These are phyloP conservation scores for Ammospiza caudacuta DNA, from an alignment of 2,113 vertebrate genomes.

Conservation along the genomic window DNA sequence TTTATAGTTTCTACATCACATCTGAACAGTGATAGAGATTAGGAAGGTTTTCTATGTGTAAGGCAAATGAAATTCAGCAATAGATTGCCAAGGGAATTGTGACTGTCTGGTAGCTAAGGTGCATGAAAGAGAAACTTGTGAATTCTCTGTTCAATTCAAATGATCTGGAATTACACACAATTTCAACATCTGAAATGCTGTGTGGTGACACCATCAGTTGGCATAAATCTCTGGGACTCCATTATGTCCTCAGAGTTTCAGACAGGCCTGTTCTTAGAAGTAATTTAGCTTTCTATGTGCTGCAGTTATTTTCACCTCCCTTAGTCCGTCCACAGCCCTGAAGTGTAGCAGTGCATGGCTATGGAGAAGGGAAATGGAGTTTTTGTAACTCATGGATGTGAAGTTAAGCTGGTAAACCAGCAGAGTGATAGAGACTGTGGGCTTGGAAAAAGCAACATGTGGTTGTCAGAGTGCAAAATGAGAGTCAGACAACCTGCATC, in stretches of 20 bases:
- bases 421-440: background rate
- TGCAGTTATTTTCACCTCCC: background rate
- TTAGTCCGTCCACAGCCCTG: background rate
- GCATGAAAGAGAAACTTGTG: background rate
- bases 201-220: background rate
- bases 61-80: background rate
- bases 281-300: background rate
- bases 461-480: background rate
- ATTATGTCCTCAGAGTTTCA: background rate
- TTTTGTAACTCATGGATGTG: background rate
- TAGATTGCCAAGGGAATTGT: background rate
- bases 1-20: fast-evolving
- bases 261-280: background rate
- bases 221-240: background rate
- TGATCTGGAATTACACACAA: background rate
- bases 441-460: background rate
- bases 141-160: background rate
- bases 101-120: background rate
- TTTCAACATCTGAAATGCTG: background rate
- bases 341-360: fast-evolving
- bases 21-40: background rate
- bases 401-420: background rate
- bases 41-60: background rate
- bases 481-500: background rate
- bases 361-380: background rate